phyloP scores from a whole-genome alignment of 2,113 vertebrate species.

The Dipodomys stephensi region DNA sequence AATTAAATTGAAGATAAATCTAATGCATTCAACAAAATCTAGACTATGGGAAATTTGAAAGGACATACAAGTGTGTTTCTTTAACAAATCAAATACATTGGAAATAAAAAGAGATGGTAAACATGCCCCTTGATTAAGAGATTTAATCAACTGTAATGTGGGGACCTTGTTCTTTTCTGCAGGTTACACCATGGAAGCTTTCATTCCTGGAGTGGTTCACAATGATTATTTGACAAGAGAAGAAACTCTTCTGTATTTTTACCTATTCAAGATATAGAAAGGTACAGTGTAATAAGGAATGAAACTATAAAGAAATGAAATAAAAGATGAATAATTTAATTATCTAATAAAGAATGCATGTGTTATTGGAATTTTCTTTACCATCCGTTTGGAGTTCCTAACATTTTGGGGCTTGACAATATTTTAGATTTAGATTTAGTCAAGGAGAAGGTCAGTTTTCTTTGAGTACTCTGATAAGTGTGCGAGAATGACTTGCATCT shows the following conservation, averaged over 20 bases:
- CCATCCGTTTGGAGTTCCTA: conserved; percentile 8
- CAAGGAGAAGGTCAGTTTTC: conserved; percentile 40
- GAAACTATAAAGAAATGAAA: not conserved
- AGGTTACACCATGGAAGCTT: not conserved
- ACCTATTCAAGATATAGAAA: not conserved
- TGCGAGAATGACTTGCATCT: not conserved
- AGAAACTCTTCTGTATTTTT: conserved; percentile 8
- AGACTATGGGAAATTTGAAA: not conserved
- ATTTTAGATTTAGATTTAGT: conserved; percentile 40
- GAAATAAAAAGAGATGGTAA: not conserved
- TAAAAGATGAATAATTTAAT: no score
- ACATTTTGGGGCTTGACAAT: not conserved
- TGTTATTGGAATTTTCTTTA: conserved; percentile 25
- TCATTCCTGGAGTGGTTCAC: not conserved
- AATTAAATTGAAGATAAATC: not conserved
- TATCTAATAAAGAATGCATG: not conserved
- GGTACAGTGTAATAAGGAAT: not conserved
- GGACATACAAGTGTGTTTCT: not conserved
- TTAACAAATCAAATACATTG: not conserved
- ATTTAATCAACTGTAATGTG: not conserved
- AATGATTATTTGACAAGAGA: not conserved
- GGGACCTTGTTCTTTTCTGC: not conserved
- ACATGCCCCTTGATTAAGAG: not conserved
- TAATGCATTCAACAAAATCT: not conserved
- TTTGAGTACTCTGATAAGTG: not conserved